Evolutionary conservation across 2,797 vertebrate species (phyloP).

Genomic region (Potorous gilbertii): DNA sequence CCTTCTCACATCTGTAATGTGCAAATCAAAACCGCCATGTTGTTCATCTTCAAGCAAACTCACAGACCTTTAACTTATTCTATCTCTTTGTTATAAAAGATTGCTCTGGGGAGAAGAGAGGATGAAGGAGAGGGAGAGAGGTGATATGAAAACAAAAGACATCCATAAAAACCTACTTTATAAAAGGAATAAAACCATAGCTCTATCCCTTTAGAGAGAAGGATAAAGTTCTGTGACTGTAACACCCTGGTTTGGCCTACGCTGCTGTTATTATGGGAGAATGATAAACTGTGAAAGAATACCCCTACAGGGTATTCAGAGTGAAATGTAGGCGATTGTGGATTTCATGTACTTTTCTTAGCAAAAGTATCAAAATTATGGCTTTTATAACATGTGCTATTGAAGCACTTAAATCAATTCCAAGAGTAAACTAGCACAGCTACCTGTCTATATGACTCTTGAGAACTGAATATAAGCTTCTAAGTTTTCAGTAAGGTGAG

Average conservation of each 20-base stretch:
- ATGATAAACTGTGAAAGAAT: not conserved
- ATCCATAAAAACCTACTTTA: not conserved
- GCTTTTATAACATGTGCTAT: conserved; percentile 16
- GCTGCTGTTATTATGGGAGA: not conserved
- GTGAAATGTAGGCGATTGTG: not conserved
- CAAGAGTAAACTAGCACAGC: not conserved
- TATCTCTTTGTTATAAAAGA: not conserved
- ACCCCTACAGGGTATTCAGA: conserved; percentile 17
- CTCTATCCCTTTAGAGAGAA: not conserved
- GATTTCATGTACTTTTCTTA: conserved; percentile 33
- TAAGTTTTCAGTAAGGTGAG: not conserved
- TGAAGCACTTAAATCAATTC: conserved; percentile 36
- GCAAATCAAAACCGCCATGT: accelerated
- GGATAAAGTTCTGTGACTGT: accelerated
- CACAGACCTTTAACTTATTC: accelerated
- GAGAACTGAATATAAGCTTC: not conserved
- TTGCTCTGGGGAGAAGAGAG: not conserved
- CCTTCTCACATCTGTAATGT: accelerated
- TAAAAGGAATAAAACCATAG: not conserved
- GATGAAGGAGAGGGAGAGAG: not conserved
- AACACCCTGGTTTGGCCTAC: not conserved
- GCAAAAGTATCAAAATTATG: not conserved
- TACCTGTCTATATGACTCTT: accelerated
- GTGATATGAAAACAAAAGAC: not conserved
- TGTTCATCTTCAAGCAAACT: accelerated